Base-by-base conservation (phyloP, 2,888 invertebrate genomes). In the Agrochola circellaris region DNA sequence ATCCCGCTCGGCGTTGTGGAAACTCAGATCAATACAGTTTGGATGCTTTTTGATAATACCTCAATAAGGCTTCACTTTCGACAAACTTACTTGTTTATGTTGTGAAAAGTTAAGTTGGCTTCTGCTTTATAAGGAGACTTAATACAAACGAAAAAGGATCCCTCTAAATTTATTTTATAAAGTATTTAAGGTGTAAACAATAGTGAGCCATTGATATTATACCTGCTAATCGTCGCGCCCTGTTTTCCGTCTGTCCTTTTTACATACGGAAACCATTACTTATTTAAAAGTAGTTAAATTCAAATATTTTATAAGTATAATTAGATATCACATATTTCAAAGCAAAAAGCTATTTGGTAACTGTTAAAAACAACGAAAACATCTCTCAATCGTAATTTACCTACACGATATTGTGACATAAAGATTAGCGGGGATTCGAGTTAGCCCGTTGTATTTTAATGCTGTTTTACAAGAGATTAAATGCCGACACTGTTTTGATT, bases 401-500 rank as follows among this genome's bases (percentile, higher is more conserved):
- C 84, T 82, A 83, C 81, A 86, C 78, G 75, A 82, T 90, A 88
- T 89, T 89, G 88, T 91, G 91, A 90, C 91, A 90, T 81, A 72
- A 78, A 89, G 89, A 90, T 92, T 90, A 91, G 79, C 75, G 74
- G 81, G 85, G 88, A 88, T 87, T 83, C 71, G 79, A 71, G 75
- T 77, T 51, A 51, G 75, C 54, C 58, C 71, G 85, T 80, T 82
- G 84, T 89, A 83, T 88, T 89, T 88, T 88, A 75, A 86, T 85
- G 85, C 74, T 89, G 88, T 89, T 90, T 92, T 91, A 91, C 89
- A 86, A 83, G 86, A 90, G 91, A 92, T 92, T 92, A 92, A 89
- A 89, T 85, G 77, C 87, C 81, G 90, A 91, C 92, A 90, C 76
- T 93, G 91, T 93, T 93, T 91, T 93, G 91, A 93, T 91, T 89